Evolutionary conservation across 1,140 invertebrate species (phyloP).

Genomic region (Neodiprion pinetum): DNA sequence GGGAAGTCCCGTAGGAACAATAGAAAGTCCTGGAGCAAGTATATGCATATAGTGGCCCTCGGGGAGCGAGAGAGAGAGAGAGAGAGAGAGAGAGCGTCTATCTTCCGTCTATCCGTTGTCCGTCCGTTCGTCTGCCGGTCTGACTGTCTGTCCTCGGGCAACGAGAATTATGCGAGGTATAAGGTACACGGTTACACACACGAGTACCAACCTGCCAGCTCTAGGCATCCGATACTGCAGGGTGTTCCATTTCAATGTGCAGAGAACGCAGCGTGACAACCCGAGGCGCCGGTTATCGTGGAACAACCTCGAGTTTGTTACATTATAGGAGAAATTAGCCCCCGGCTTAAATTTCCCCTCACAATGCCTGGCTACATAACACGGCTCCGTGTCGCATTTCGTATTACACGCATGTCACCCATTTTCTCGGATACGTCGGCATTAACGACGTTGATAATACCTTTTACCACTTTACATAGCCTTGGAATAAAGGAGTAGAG

Average conservation of each 20-base stretch:
- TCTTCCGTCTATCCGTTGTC: not conserved
- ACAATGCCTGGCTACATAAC: too few species aligned
- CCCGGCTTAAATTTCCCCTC: too few species aligned
- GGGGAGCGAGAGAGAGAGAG: not conserved
- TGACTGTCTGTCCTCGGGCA: not conserved
- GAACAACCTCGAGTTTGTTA: not conserved
- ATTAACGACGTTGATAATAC: too few species aligned
- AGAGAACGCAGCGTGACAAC: not conserved
- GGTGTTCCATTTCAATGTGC: not conserved
- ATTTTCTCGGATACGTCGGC: too few species aligned
- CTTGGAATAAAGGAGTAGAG: too few species aligned
- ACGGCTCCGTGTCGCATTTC: too few species aligned
- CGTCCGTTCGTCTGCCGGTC: not conserved
- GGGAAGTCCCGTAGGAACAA: not conserved
- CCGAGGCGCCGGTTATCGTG: not conserved
- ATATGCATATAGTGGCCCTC: not conserved
- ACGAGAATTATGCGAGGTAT: not conserved
- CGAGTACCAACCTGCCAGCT: not conserved
- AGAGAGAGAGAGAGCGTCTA: not conserved
- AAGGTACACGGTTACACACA: not conserved
- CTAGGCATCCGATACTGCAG: not conserved
- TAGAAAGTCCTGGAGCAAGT: not conserved
- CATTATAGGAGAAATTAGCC: too few species aligned
- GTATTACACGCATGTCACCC: too few species aligned
- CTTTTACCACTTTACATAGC: too few species aligned